phyloP scores from a whole-genome alignment of 64 coral and sea anemone species.

The Pachyseris speciosa region DNA sequence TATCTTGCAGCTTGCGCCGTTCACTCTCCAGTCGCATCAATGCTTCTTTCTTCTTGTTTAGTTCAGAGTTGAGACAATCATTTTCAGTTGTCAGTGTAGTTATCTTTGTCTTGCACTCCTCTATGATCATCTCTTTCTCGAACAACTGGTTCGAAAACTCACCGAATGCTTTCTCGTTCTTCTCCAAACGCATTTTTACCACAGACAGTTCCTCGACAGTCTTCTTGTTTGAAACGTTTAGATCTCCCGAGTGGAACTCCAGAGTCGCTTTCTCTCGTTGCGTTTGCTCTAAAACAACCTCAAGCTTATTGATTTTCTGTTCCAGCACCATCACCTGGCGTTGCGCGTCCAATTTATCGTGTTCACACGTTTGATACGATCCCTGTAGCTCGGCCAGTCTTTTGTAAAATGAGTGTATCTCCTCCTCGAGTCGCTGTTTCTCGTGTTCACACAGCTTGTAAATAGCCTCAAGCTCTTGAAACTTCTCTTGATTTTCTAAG shows the following conservation, averaged over 20 bases:
- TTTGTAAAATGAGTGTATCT: constrained; percentile 86
- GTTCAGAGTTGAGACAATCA: constrained; percentile 54
- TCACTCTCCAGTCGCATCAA: constrained; percentile 67
- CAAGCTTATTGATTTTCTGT: constrained; percentile 79
- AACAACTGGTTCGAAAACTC: constrained; percentile 35
- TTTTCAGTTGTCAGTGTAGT: constrained; percentile 71
- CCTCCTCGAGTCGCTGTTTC: constrained; percentile 78
- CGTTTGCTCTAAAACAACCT: constrained; percentile 64
- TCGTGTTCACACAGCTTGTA: constrained; percentile 80
- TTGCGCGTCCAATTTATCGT: constrained; percentile 87
- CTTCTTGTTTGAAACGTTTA: constrained; percentile 74
- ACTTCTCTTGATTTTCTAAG: constrained; percentile 62
- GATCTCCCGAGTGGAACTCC: constrained; percentile 74
- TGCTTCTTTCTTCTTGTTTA: constrained; percentile 49
- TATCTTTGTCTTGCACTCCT: constrained; percentile 78
- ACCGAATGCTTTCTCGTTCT: constrained; percentile 53
- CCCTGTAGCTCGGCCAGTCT: constrained; percentile 84
- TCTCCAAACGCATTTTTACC: constrained; percentile 70
- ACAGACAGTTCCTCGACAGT: constrained; percentile 63
- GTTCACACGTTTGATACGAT: constrained; percentile 86
- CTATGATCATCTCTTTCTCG: constrained; percentile 60
- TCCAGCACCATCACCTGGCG: constrained; percentile 82
- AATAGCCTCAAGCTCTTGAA: constrained; percentile 82
- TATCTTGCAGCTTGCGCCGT: constrained; percentile 72
- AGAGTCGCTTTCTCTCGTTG: constrained; percentile 61